These are phyloP conservation scores for Lydus trimaculatus DNA, from an alignment of 2,888 invertebrate species.

Conservation along the genomic window DNA sequence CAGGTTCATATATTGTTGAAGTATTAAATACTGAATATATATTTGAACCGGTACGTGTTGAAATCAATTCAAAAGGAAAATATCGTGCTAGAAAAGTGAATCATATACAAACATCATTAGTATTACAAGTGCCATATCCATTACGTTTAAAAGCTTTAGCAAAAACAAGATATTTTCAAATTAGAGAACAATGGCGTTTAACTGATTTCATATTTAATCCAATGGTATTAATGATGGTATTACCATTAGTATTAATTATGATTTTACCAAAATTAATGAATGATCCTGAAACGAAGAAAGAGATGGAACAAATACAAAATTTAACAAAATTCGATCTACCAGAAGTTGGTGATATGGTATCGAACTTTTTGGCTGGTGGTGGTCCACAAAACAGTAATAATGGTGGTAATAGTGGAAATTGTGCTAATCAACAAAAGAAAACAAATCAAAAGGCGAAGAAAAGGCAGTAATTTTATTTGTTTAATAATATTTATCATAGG, in stretches of 20 bases:
- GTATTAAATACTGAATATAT: conserved; percentile 88
- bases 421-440: conserved; percentile 42
- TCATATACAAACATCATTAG: conserved; percentile 89
- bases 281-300: conserved; percentile 96
- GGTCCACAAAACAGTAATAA: conserved; percentile 59
- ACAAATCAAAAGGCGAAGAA: conserved; percentile 53
- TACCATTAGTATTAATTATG: conserved; percentile 90
- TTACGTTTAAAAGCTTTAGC: conserved; percentile 85
- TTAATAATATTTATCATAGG: not conserved
- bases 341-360: conserved; percentile 95
- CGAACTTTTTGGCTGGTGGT: conserved; percentile 84
- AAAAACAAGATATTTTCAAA: conserved; percentile 86
- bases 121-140: conserved; percentile 92
- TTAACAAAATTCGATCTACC: conserved; percentile 87
- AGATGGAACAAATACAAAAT: conserved; percentile 89
- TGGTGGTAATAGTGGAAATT: conserved; percentile 20
- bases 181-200: conserved; percentile 94
- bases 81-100: conserved; percentile 94
- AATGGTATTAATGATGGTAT: conserved; percentile 98
- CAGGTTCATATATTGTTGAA: conserved; percentile 93
- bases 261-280: conserved; percentile 96
- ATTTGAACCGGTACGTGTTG: conserved; percentile 94
- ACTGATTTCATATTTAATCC: conserved; percentile 97
- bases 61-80: conserved; percentile 97
- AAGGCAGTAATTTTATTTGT: conserved; percentile 41